phyloP scores from a whole-genome alignment of 2,797 vertebrate species.

The Manis pentadactyla region DNA sequence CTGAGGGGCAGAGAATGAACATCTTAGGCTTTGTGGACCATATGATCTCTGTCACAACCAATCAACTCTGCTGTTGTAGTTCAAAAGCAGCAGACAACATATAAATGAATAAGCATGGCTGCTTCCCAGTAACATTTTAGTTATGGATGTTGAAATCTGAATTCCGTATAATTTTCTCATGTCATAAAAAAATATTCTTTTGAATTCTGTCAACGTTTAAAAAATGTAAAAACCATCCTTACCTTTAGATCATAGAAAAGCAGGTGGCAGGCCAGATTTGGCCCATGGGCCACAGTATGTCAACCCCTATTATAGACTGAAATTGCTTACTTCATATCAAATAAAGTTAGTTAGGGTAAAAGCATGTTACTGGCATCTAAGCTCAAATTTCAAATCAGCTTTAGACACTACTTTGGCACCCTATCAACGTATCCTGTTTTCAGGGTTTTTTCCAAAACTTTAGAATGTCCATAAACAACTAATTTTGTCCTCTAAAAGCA shows the following conservation, averaged over 20 bases:
- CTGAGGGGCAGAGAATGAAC: background rate
- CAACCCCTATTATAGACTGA: background rate
- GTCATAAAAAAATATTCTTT: conserved; percentile 27
- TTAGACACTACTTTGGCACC: background rate
- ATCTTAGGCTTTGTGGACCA: background rate
- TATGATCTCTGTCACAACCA: background rate
- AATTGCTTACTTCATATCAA: conserved; percentile 29
- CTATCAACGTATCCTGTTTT: conserved; percentile 7
- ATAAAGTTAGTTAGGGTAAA: conserved; percentile 58
- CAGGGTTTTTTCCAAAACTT: background rate
- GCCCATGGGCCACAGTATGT: background rate
- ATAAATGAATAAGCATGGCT: background rate
- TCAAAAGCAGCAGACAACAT: background rate
- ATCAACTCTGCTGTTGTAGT: background rate
- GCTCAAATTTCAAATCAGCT: conserved; percentile 41
- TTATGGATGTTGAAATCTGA: background rate
- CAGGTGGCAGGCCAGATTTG: conserved; percentile 23
- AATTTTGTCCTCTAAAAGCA: conserved; percentile 14
- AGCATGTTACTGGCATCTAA: conserved; percentile 44
- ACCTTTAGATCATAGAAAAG: conserved; percentile 85
- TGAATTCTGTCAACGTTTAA: background rate
- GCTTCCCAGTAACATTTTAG: background rate
- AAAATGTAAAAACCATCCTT: conserved; percentile 62
- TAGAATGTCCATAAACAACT: background rate
- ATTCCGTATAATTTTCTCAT: background rate